phyloP scores from a whole-genome alignment of 1,140 invertebrate species.

The Phenacoccus solenopsis region DNA sequence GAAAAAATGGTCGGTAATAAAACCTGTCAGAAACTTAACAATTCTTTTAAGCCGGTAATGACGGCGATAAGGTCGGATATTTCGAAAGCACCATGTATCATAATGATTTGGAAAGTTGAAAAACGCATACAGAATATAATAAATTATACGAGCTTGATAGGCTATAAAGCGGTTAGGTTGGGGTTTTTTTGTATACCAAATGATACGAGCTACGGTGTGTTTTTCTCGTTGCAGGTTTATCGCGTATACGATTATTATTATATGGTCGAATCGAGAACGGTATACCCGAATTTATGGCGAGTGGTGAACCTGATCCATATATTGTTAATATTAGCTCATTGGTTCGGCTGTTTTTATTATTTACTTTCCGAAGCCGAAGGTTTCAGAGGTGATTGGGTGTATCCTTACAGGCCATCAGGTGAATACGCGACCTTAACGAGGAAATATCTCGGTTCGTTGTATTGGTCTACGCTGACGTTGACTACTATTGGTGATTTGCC shows the following conservation, averaged over 20 bases:
- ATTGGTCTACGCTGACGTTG: constrained; percentile 93
- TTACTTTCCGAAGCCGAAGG: constrained; percentile 79
- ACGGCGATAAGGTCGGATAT: neutral
- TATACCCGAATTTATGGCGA: constrained; percentile 92
- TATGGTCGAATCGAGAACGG: constrained; percentile 86
- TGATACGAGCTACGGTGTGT: neutral
- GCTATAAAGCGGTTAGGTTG: no score
- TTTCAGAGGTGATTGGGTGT: constrained; percentile 73
- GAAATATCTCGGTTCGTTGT: constrained; percentile 86
- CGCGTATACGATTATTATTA: constrained; percentile 86
- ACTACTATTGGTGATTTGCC: constrained; percentile 92
- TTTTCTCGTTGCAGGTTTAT: constrained; percentile 53
- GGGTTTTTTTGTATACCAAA: neutral
- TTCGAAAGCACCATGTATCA: neutral
- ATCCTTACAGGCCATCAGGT: constrained; percentile 66
- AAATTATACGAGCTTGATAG: neutral
- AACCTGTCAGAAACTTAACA: neutral
- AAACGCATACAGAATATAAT: neutral
- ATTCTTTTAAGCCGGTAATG: neutral
- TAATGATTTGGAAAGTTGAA: neutral
- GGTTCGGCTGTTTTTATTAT: constrained; percentile 97
- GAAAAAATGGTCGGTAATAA: neutral
- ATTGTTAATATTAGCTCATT: constrained; percentile 83
- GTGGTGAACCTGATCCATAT: constrained; percentile 91
- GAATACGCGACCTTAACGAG: constrained; percentile 74